Evolutionary conservation across 2,888 invertebrate genomes (phyloP).

Genomic region (Drosophila limbata): DNA sequence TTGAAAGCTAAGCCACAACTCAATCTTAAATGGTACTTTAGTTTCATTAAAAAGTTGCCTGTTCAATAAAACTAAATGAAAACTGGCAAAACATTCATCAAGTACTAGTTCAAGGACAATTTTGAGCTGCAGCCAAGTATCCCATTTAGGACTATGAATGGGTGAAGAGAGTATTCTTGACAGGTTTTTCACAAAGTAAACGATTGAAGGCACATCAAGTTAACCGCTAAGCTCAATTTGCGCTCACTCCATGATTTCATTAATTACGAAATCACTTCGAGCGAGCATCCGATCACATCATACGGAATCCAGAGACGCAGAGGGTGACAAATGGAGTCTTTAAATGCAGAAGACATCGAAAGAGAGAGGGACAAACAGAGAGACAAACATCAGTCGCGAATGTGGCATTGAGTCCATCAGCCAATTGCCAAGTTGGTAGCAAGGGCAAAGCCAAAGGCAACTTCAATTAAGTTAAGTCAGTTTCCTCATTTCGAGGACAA

Average conservation of each 20-base stretch:
- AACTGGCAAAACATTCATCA: neutral
- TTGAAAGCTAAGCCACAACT: too few species aligned
- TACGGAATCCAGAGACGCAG: constrained; percentile 1
- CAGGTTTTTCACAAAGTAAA: constrained; percentile 43
- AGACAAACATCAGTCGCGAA: constrained; percentile 10
- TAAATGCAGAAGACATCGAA: constrained; percentile 53
- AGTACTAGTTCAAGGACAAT: neutral
- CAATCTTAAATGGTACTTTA: too few species aligned
- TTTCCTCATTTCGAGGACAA: constrained; percentile 75
- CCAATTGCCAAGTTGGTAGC: constrained; percentile 32
- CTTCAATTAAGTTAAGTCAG: constrained; percentile 81
- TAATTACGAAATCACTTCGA: constrained; percentile 76
- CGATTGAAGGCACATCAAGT: constrained; percentile 41
- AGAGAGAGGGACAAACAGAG: neutral
- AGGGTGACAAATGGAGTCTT: constrained; percentile 43
- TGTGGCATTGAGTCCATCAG: constrained; percentile 26
- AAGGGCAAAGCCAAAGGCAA: constrained; percentile 31
- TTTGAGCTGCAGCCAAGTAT: constrained; percentile 22
- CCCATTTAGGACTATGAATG: constrained; percentile 29
- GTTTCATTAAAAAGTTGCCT: too few species aligned
- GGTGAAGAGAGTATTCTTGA: constrained; percentile 32
- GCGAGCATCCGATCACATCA: constrained; percentile 74
- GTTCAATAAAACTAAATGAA: neutral
- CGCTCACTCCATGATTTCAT: constrained; percentile 65
- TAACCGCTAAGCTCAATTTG: constrained; percentile 70